Evolutionary conservation across 2,113 vertebrate genomes (phyloP), one percentile per base, ranked within the genome.

Genomic region (Lepus europaeus): DNA sequence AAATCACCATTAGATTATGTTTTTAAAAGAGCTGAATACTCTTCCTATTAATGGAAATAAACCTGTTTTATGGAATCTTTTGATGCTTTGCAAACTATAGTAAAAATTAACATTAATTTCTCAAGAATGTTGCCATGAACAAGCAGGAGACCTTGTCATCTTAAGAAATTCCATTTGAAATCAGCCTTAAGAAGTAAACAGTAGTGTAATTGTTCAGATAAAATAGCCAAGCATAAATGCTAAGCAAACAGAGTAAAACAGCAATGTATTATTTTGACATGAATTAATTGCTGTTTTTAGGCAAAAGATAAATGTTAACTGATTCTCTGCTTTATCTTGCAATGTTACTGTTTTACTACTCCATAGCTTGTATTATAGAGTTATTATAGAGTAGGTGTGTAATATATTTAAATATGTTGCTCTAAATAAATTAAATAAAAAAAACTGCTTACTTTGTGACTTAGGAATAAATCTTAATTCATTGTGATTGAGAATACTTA

Each of bases 61-160:
- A 87, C 66, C 96, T 96, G 72, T 87, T 96, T 92, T 93, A 96
- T 97, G 92, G 93, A 82, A 96, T 97, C 87, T 59, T 17, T 77
- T 94, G 87, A 73, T 97, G 84, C 74, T 97, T 97, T 94, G 79
- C 97, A 91, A 97, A 97, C 92, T 78, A 12, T 95, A 85, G 95
- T 96, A 96, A 98, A 97, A 98, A 97, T 97, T 97, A 98, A 96
- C 69, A 97, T 73, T 69, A 95, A 95, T 95, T 98, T 87, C 92
- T 95, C 87, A 85, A 96, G 96, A 98, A 96, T 93, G 66, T 93
- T 96, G 91, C 94, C 93, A 95, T 89, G 91, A 96, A 83, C 85
- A 97, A 95, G 51, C 87, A 53, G 93, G 59, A 97, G 89, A 68
- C 70, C 94, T 97, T 94, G 63, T 84, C 81, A 69, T 97, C 4